Evolutionary conservation across 2,888 invertebrate species (phyloP).

Genomic region (Eupelmus urozonus): DNA sequence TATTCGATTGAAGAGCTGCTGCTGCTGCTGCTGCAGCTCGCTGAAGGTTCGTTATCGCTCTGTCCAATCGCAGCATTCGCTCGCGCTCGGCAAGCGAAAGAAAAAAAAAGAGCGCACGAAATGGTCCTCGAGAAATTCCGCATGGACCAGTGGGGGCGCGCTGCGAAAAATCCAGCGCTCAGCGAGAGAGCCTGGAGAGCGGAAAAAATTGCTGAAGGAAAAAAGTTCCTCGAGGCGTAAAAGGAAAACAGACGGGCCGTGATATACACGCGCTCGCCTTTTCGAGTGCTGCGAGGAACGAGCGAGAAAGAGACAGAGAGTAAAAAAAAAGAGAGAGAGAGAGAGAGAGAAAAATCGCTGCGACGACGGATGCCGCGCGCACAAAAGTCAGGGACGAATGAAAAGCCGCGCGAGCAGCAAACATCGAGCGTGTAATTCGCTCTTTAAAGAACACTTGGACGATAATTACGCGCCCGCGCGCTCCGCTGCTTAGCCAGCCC

Average conservation of each 20-base stretch:
- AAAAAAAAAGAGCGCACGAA: slow-evolving; percentile 9
- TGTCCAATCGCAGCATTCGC: slow-evolving; percentile 44
- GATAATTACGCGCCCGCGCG: slow-evolving; percentile 65
- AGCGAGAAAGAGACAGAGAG: background rate
- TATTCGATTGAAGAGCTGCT: slow-evolving; percentile 58
- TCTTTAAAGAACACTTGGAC: slow-evolving; percentile 75
- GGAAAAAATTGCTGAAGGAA: slow-evolving; percentile 67
- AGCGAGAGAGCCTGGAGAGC: slow-evolving; percentile 17
- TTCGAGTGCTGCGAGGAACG: slow-evolving; percentile 3
- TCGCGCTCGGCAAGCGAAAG: background rate
- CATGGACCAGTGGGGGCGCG: slow-evolving; percentile 12
- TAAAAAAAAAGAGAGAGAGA: slow-evolving; percentile 7
- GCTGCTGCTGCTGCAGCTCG: too few relatives aligned
- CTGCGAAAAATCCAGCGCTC: slow-evolving; percentile 38
- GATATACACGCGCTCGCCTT: slow-evolving; percentile 15
- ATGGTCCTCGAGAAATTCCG: slow-evolving; percentile 57
- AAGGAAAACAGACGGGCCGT: slow-evolving; percentile 71
- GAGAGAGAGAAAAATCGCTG: slow-evolving; percentile 42
- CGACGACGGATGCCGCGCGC: too few relatives aligned
- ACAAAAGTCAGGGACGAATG: slow-evolving; percentile 70
- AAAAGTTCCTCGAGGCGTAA: slow-evolving; percentile 69
- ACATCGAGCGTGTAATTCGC: slow-evolving; percentile 77
- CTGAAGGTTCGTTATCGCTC: slow-evolving; percentile 56
- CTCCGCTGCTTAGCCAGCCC: slow-evolving; percentile 57
- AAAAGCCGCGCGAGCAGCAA: slow-evolving; percentile 72